Base-by-base conservation (phyloP, 92 coral and sea anemone genomes). In the Epizoanthus rinbou region DNA sequence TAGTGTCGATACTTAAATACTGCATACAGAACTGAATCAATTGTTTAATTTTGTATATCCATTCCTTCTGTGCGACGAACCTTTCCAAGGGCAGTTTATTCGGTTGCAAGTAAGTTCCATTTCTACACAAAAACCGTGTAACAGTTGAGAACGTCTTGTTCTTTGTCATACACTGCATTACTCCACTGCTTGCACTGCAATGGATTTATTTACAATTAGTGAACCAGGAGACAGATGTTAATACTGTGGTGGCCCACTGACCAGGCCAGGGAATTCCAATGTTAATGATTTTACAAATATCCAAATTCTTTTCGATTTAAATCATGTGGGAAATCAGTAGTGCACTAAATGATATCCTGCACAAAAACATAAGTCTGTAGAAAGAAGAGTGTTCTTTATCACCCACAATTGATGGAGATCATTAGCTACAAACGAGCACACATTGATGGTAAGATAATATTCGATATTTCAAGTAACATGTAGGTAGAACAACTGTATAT, bases 11-110 rank as follows among this genome's bases (percentile, higher is more conserved):
- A 58, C 24, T 18, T 9, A 62, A 31, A 50, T 50, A 50, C 54
- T 50, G 54, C 9, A 50, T 50, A 13, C 54, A 50, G 54, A 50
- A 50, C 54, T 41, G 70, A 23, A 37, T 78, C 45, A 78, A 21
- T 62, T 78, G 82, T 43, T 78, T 78, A 21, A 6, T 60, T 37
- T 22, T 8, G 18, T 78, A 22, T 2, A 62, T 59, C 24, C 66
- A 78, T 78, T 78, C 82, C 82, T 78, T 47, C 35, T 78, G 71
- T 78, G 69, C 82, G 71, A 63, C 41, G 70, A 78, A 78, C 72
- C 82, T 60, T 43, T 60, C 43, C 19, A 78, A 50, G 54, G 82
- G 47, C 11, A 37, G 60, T 75, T 41, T 58, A 37, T 60, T 56
- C 65, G 18, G 41, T 33, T 43, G 60, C 13, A 60, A 62, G 82